Base-by-base conservation (phyloP, 2,888 invertebrate species). In the Nemurella pictetii region DNA sequence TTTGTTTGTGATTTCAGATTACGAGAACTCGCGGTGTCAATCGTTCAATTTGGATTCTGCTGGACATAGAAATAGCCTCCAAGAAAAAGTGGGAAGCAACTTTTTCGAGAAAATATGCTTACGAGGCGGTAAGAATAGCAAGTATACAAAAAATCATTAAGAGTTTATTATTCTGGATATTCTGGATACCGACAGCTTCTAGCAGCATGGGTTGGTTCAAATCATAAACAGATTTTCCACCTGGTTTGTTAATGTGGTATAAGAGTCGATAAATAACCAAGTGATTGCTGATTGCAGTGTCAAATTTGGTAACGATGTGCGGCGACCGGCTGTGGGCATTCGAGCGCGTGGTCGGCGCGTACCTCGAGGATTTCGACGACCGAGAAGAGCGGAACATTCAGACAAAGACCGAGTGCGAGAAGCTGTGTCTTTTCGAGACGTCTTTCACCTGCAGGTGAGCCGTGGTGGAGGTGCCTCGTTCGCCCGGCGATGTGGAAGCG, bases 261-360 rank as follows among this genome's bases (percentile, higher is more conserved):
- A n/a, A n/a, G n/a, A n/a, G n/a, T n/a, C n/a, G n/a, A n/a, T n/a
- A n/a, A n/a, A n/a, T n/a, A n/a, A n/a, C n/a, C n/a, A n/a, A n/a
- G n/a, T n/a, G n/a, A n/a, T n/a, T n/a, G n/a, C 15, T 80, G 77
- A 84, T 86, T 85, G 15, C 81, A 89, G 90, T 90, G 29, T 89
- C 89, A 35, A 89, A 90, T 84, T 90, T 90, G 87, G 89, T 89
- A 83, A 88, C 89, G 83, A 87, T 90, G 84, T 91, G 91, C 86
- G 90, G 90, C 0, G 90, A 90, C 85, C 88, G 90, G 2, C 88
- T 90, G n/a, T 91, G 91, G 91, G 90, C 92, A 7, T 92, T 92
- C 88, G 92, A 92, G 86, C 88, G 92, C 29, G 91, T 91, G 36
- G 89, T 91, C 7, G 91, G 91, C 80, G 90, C 90, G 4, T 89